These are phyloP conservation scores for Pseudomyrmex pallidus DNA, from an alignment of 1,140 invertebrate genomes.

Conservation along the genomic window DNA sequence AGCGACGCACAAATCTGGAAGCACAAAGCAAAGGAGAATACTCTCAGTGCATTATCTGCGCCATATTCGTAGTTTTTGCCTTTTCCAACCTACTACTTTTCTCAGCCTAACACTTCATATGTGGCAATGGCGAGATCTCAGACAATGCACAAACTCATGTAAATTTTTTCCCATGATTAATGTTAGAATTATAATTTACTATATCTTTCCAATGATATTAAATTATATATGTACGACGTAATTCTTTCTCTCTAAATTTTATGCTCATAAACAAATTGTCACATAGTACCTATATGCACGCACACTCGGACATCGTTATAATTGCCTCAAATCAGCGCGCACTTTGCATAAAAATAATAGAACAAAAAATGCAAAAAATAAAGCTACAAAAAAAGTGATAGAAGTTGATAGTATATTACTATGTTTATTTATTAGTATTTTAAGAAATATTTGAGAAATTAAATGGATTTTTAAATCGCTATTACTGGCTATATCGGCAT, in stretches of 20 bases:
- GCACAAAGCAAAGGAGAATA: conserved; percentile 86
- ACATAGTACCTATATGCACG: background rate
- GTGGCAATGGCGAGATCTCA: conserved; percentile 80
- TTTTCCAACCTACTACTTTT: conserved; percentile 81
- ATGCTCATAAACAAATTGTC: no score
- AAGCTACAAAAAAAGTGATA: background rate
- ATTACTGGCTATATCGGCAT: conserved; percentile 37
- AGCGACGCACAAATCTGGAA: conserved; percentile 85
- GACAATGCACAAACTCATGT: background rate
- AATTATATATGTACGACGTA: background rate
- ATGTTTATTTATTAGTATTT: background rate
- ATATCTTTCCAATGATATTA: background rate
- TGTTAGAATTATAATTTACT: background rate
- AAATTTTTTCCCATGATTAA: conserved; percentile 27
- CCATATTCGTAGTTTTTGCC: conserved; percentile 81
- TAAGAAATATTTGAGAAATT: conserved; percentile 6
- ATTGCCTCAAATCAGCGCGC: conserved; percentile 20
- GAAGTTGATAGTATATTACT: no score
- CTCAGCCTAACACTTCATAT: conserved; percentile 76
- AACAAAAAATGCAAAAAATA: conserved; percentile 12
- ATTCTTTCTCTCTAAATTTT: no score
- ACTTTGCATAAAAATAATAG: background rate
- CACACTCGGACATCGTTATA: conserved; percentile 49
- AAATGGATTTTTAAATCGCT: background rate
- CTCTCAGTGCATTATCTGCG: conserved; percentile 84